These are phyloP conservation scores for Gallinago stenura DNA, from an alignment of 2,797 vertebrate genomes.

Conservation along the genomic window DNA sequence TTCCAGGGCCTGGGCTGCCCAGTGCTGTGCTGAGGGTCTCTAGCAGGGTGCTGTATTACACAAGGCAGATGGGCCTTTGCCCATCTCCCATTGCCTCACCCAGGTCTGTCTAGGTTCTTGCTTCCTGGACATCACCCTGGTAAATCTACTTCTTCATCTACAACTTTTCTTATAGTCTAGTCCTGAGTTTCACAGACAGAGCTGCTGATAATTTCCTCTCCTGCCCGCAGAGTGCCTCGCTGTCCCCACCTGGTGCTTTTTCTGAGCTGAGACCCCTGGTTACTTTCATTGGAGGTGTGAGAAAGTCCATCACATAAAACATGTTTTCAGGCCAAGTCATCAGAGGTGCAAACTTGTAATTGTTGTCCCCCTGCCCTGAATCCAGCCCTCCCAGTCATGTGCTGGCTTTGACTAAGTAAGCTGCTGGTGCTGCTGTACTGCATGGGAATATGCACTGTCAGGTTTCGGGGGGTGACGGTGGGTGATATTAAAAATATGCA, in stretches of 20 bases:
- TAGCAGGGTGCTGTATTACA: not conserved
- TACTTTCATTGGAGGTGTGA: not conserved
- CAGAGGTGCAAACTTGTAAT: not conserved
- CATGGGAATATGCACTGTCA: not conserved
- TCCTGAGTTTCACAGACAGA: not conserved
- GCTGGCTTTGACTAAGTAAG: not conserved
- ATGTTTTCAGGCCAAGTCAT: not conserved
- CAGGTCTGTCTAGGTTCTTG: not conserved
- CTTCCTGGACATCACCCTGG: not conserved
- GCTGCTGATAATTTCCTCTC: not conserved
- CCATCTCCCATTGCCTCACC: not conserved
- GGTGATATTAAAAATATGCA: not conserved
- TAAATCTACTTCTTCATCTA: not conserved
- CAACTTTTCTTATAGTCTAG: not conserved
- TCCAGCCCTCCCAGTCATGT: not conserved
- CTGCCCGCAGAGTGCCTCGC: not conserved
- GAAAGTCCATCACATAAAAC: not conserved
- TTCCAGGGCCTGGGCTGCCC: not conserved
- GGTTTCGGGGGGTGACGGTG: not conserved
- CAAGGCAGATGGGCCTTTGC: not conserved
- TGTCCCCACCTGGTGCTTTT: not conserved
- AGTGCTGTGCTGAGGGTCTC: not conserved
- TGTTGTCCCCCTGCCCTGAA: not conserved
- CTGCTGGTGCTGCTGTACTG: not conserved
- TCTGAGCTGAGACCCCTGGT: not conserved